Percentiles rank a stretch among this genome's conserved stretches.
Evolutionary conservation across 1,140 invertebrate genomes (phyloP).

Genomic region (Pseudomyrmex pallidus): DNA sequence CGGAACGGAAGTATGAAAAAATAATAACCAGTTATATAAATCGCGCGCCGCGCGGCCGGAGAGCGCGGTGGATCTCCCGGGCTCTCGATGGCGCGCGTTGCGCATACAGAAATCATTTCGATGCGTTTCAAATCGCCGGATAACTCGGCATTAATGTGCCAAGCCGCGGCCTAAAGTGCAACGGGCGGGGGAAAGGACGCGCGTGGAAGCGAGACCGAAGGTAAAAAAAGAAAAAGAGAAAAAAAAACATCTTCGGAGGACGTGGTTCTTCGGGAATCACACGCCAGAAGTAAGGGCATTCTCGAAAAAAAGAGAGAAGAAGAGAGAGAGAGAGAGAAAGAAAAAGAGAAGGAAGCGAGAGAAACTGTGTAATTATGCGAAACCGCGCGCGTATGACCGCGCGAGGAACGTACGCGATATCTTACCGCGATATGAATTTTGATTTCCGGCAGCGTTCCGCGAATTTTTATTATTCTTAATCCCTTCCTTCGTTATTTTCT

Average conservation of each 20-base stretch:
- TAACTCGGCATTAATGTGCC: conserved; percentile 79
- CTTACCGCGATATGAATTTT: conserved; percentile 65
- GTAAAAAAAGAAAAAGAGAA: conserved; percentile 15
- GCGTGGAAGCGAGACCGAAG: conserved; percentile 4
- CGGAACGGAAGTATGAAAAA: conserved; percentile 75
- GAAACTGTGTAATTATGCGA: conserved; percentile 71
- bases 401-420: conserved; percentile 39
- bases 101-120: conserved; percentile 75
- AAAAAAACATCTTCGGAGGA: conserved; percentile 65
- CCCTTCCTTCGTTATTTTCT: background rate
- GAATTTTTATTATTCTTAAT: conserved; percentile 54
- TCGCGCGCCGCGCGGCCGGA: conserved; percentile 67
- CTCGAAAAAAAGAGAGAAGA: too few relatives aligned
- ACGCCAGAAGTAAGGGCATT: background rate
- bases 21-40: conserved; percentile 79
- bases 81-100: conserved; percentile 33
- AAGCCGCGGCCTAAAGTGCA: conserved; percentile 60
- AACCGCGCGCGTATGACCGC: conserved; percentile 67
- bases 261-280: conserved; percentile 55
- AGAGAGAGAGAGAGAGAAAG: conserved; percentile 33
- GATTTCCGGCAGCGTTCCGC: conserved; percentile 51
- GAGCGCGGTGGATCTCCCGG: conserved; percentile 33
- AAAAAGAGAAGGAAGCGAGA: conserved; percentile 32
- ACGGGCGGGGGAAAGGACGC: conserved; percentile 3
- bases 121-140: conserved; percentile 78